Percentiles rank a stretch among this genome's conserved stretches.
These are phyloP conservation scores for Drosophila burlai DNA, from an alignment of 1,140 invertebrate genomes.

Conservation along the genomic window DNA sequence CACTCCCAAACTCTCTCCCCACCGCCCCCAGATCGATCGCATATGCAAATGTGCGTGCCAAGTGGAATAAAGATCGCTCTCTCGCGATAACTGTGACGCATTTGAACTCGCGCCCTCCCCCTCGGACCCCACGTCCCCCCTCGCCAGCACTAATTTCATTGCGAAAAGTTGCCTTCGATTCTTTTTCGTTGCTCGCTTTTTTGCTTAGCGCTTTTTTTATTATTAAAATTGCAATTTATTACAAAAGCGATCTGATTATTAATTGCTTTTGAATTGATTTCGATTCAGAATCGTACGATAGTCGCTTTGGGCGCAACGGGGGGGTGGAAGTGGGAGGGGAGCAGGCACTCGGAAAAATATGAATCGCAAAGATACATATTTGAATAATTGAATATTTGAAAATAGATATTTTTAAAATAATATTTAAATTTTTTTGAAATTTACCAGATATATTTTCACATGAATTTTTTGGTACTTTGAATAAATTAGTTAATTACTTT, in stretches of 20 bases:
- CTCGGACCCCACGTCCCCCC: constrained; percentile 1
- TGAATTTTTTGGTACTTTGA: neutral
- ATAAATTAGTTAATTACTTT: no score
- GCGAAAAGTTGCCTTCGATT: constrained; percentile 46
- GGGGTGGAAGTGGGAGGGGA: neutral
- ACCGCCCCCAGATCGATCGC: constrained; percentile 18
- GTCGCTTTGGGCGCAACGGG: neutral
- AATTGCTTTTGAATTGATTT: constrained; percentile 78
- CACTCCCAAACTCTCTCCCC: constrained; percentile 20
- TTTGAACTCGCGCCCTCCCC: constrained; percentile 46
- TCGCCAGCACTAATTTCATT: constrained; percentile 51
- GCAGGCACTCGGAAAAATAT: neutral
- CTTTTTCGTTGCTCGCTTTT: constrained; percentile 46
- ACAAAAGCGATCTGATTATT: constrained; percentile 78
- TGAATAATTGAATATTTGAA: neutral
- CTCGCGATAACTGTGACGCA: constrained; percentile 56
- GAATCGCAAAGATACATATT: no score
- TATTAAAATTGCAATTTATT: constrained; percentile 81
- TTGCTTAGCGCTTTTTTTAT: constrained; percentile 56
- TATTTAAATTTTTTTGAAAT: neutral
- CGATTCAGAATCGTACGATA: constrained; percentile 39
- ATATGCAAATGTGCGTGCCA: constrained; percentile 56
- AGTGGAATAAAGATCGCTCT: constrained; percentile 54
- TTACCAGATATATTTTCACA: no score
- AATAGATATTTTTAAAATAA: neutral